phyloP scores from a whole-genome alignment of 2,888 invertebrate species.

The Erebia aethiops region DNA sequence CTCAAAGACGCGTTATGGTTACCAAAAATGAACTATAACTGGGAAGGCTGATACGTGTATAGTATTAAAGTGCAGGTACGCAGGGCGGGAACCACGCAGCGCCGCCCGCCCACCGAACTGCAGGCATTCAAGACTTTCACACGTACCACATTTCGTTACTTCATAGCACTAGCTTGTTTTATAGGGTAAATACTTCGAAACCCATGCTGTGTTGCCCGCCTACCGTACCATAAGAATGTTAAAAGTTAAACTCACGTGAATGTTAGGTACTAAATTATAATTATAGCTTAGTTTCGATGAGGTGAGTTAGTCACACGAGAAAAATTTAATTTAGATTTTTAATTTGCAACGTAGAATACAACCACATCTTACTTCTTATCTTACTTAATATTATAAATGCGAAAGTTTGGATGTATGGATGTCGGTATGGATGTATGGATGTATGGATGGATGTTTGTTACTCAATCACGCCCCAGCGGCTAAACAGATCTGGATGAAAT shows the following conservation, averaged over 20 bases:
- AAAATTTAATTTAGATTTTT: not conserved
- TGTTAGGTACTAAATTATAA: not conserved
- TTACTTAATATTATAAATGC: too few species aligned
- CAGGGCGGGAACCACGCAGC: constrained; percentile 53
- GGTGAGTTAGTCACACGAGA: not conserved
- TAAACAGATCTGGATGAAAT: too few species aligned
- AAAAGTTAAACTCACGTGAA: not conserved
- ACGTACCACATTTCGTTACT: constrained; percentile 26
- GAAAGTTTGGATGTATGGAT: too few species aligned
- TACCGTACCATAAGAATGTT: not conserved
- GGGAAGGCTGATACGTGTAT: too few species aligned
- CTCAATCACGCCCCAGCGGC: too few species aligned
- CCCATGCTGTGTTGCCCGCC: constrained; percentile 21
- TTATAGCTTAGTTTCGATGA: constrained; percentile 3
- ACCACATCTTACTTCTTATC: too few species aligned
- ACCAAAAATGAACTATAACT: too few species aligned
- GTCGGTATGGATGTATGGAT: too few species aligned
- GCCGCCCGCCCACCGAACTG: constrained; percentile 54
- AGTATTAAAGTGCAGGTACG: too few species aligned
- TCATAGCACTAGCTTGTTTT: not conserved
- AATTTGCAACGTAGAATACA: too few species aligned
- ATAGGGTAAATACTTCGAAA: constrained; percentile 3
- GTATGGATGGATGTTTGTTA: too few species aligned
- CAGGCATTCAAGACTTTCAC: constrained; percentile 33
- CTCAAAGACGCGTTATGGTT: too few species aligned